phyloP scores from a whole-genome alignment of 2,113 vertebrate species.

The Herpailurus yagouaroundi region DNA sequence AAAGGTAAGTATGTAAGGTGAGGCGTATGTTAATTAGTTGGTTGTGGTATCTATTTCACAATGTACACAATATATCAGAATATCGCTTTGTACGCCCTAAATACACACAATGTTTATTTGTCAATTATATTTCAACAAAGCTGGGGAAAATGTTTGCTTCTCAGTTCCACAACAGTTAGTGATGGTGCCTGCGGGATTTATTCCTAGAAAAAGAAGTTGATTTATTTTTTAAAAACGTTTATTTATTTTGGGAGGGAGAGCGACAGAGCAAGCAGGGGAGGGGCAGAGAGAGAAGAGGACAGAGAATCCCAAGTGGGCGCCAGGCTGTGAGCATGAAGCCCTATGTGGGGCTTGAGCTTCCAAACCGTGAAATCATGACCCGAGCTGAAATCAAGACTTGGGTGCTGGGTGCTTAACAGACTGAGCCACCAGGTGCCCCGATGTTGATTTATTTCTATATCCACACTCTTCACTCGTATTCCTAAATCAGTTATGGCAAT shows the following conservation, averaged over 20 bases:
- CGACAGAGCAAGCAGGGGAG: too few relatives aligned
- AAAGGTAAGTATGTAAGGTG: background rate
- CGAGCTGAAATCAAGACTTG: too few relatives aligned
- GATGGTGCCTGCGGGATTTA: background rate
- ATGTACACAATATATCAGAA: background rate
- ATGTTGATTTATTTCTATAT: background rate
- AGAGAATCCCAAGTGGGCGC: too few relatives aligned
- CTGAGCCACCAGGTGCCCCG: too few relatives aligned
- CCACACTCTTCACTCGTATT: background rate
- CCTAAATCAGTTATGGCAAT: background rate
- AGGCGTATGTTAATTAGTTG: background rate
- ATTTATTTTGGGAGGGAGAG: too few relatives aligned
- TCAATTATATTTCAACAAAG: background rate
- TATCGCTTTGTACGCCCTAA: background rate
- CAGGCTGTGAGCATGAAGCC: too few relatives aligned
- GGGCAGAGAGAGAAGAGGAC: too few relatives aligned
- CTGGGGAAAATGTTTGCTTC: background rate
- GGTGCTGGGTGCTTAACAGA: too few relatives aligned
- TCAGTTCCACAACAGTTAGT: background rate
- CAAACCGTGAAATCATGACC: too few relatives aligned
- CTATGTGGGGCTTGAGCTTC: too few relatives aligned
- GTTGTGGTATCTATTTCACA: background rate
- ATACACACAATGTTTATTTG: background rate
- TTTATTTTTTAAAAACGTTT: background rate
- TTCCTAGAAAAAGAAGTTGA: background rate